Evolutionary conservation across 2,113 vertebrate genomes (phyloP).

Genomic region (Oxygymnocypris stewartii): DNA sequence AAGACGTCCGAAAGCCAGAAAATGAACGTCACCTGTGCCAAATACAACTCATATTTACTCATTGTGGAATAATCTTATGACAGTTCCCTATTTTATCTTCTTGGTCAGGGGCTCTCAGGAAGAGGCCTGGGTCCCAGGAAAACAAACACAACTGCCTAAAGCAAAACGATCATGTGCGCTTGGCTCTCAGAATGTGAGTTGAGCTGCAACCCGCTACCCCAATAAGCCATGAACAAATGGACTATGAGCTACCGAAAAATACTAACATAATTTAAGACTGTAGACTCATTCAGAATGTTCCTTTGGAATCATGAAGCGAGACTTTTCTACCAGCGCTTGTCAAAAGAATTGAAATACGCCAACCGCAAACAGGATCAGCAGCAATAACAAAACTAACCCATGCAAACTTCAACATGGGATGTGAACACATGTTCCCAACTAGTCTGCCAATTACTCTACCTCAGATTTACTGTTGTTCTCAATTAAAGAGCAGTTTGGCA

Average conservation of each 20-base stretch:
- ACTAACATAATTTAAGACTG: conserved; percentile 9
- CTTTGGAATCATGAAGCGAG: conserved; percentile 14
- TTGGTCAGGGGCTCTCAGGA: conserved; percentile 40
- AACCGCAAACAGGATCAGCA: conserved; percentile 55
- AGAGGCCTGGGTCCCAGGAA: conserved; percentile 42
- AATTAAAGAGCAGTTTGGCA: conserved; percentile 89
- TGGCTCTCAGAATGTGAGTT: background rate
- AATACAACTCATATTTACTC: conserved; percentile 56
- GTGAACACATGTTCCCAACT: conserved; percentile 73
- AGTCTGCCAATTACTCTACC: conserved; percentile 74
- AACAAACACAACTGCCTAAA: conserved; percentile 39
- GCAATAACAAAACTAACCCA: conserved; percentile 54
- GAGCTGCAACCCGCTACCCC: conserved; percentile 14
- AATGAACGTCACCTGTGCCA: conserved; percentile 61
- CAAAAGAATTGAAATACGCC: conserved; percentile 29
- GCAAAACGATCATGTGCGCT: conserved; percentile 25
- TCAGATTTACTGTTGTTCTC: conserved; percentile 88
- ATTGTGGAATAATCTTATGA: conserved; percentile 48
- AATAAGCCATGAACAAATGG: conserved; percentile 25
- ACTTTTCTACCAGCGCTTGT: conserved; percentile 26
- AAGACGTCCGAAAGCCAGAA: conserved; percentile 49
- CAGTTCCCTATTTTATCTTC: conserved; percentile 43
- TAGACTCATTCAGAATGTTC: background rate
- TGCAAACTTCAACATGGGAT: conserved; percentile 62
- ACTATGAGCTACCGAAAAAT: conserved; percentile 29